phyloP scores from a whole-genome alignment of 2,797 vertebrate species.

The Cryptoprocta ferox region DNA sequence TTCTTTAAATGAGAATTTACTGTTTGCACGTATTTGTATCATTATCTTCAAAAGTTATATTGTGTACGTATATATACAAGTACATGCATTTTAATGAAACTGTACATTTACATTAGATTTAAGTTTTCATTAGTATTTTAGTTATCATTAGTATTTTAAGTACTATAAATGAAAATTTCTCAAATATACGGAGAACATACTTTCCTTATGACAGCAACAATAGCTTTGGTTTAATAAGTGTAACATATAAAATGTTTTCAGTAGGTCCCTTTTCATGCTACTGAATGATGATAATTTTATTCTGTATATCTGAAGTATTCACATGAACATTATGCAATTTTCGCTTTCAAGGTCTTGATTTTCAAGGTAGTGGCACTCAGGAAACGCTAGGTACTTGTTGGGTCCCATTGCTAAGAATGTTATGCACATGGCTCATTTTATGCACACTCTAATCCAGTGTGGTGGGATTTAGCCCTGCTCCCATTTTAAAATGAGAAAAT shows the following conservation, averaged over 20 bases:
- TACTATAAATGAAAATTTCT: slow-evolving; percentile 50
- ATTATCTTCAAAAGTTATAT: background rate
- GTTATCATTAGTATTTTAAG: background rate
- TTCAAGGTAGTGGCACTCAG: background rate
- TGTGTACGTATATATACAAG: background rate
- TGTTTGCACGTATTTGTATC: background rate
- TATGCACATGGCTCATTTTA: background rate
- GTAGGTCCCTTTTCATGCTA: background rate
- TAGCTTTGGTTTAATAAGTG: slow-evolving; percentile 51
- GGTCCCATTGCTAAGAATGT: background rate
- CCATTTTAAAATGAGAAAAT: slow-evolving; percentile 35
- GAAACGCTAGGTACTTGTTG: background rate
- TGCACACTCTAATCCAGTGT: background rate
- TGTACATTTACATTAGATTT: background rate
- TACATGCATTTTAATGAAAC: background rate
- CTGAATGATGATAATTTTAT: slow-evolving; percentile 52
- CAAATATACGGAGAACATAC: slow-evolving; percentile 43
- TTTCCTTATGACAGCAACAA: slow-evolving; percentile 31
- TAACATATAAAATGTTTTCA: slow-evolving; percentile 23
- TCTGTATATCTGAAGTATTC: slow-evolving; percentile 11
- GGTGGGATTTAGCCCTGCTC: background rate
- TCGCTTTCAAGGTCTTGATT: background rate
- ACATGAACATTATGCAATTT: background rate
- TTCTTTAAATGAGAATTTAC: background rate
- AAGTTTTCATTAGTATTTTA: background rate